phyloP scores from a whole-genome alignment of 2,113 vertebrate species.

The Cnemophilus loriae region DNA sequence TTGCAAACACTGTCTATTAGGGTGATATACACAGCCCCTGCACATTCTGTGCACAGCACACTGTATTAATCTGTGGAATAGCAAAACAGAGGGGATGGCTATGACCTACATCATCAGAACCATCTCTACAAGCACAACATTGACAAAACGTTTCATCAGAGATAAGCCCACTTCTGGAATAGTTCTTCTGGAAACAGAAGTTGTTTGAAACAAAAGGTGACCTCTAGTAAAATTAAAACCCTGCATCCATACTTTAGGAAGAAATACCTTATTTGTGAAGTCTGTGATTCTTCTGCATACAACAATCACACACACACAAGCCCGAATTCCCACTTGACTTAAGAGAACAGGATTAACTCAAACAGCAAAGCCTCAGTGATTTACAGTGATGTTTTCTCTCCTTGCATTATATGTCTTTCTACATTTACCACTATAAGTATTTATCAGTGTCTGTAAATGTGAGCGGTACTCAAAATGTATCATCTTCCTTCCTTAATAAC shows the following conservation, averaged over 20 bases:
- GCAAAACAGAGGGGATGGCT: neutral
- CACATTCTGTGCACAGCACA: neutral
- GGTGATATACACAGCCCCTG: neutral
- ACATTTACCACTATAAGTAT: neutral
- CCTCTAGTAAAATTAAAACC: neutral
- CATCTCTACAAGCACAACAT: neutral
- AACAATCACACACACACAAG: fast-evolving
- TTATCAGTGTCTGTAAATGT: neutral
- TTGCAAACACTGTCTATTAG: slow-evolving; percentile 26
- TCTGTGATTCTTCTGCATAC: neutral
- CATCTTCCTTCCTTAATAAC: neutral
- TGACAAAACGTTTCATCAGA: neutral
- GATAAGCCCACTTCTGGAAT: neutral
- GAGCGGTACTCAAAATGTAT: fast-evolving
- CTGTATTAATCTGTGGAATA: neutral
- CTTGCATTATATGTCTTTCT: neutral
- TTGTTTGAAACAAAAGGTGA: neutral
- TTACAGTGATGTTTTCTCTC: neutral
- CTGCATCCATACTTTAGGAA: neutral
- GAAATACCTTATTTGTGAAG: neutral
- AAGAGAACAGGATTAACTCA: neutral
- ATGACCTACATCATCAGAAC: neutral
- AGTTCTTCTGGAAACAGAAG: neutral
- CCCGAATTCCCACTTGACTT: neutral
- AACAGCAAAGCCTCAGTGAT: neutral